Base-by-base conservation (phyloP, 2,888 invertebrate species). In the Stenotaenia linearis region DNA sequence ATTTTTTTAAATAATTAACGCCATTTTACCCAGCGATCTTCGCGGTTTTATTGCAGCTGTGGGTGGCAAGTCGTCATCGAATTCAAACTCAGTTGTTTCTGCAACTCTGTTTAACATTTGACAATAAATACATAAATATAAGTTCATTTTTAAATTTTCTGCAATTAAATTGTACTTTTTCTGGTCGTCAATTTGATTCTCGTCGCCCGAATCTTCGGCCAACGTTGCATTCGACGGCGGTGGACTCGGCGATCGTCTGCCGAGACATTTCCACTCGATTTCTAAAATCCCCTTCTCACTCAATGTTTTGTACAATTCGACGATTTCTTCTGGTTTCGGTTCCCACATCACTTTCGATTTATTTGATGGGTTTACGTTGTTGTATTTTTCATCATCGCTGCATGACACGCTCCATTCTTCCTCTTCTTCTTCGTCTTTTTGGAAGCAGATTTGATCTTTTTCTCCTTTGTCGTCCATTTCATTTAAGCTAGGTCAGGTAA, bases 201-300 rank as follows among this genome's bases (percentile, higher is more conserved):
- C 78, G 25, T 78, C 78, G 23, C 45, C 78, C 12, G 78, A 78
- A 30, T 78, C 45, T 1, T 78, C 37, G 10, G 1, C n/a, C 12
- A 25, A 56, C 18, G 21, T 56, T n/a, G 56, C 18, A n/a, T 50
- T 32, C 7, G 45, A 45, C 4, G 81, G 80, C 37, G 82, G 82
- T 3, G 82, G 82, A 79, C 83, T 83, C 7, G 83, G 83, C 1
- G 83, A 82, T 23, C 83, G 74, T 69, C 83, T 77, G 21, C 83
- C 83, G 7, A 83, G 83, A 79, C 83, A 83, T 50, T 82, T 80
- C 83, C 83, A 83, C 32, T 82, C 82, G 1, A 83, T 79, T 40
- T 83, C 82, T n/a, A 83, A 37, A 21, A 81, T 79, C 5, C 82
- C 82, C 45, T 81, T 82, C 21, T 80, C 81, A 45, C 83, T 82